These are phyloP conservation scores for Neomicropteryx cornuta DNA, from an alignment of 1,140 invertebrate genomes.

Conservation along the genomic window DNA sequence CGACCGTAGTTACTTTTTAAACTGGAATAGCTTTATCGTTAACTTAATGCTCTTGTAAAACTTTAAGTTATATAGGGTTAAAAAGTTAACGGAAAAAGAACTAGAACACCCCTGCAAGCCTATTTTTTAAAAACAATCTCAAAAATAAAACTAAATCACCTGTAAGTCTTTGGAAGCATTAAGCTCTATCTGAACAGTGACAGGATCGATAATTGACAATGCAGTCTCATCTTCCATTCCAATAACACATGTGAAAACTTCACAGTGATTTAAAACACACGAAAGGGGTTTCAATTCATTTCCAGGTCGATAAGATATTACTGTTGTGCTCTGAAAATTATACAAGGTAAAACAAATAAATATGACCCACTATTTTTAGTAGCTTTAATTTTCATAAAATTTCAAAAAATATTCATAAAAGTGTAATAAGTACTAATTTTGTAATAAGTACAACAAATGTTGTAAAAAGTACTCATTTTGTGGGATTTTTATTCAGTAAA, in stretches of 20 bases:
- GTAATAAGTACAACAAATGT: too few species aligned
- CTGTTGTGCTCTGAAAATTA: constrained; percentile 70
- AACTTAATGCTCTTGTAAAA: background rate
- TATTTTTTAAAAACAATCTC: constrained; percentile 1
- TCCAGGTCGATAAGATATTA: constrained; percentile 68
- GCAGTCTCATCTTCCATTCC: constrained; percentile 89
- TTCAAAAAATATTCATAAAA: too few species aligned
- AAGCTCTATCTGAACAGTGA: constrained; percentile 64
- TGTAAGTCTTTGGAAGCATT: constrained; percentile 28
- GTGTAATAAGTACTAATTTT: too few species aligned
- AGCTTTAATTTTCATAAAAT: constrained; percentile 5
- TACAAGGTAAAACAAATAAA: too few species aligned
- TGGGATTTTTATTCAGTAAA: too few species aligned
- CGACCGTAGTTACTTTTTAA: constrained; percentile 2
- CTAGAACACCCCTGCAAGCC: too few species aligned
- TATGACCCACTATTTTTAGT: too few species aligned
- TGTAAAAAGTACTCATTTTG: too few species aligned
- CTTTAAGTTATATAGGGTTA: too few species aligned
- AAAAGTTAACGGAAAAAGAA: too few species aligned
- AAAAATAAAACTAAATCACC: constrained; percentile 16
- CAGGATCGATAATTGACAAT: constrained; percentile 91
- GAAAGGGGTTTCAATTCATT: constrained; percentile 65
- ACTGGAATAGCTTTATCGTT: background rate
- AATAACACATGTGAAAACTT: constrained; percentile 88
- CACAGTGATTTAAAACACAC: constrained; percentile 81